phyloP scores from a whole-genome alignment of 2,888 invertebrate species.

The Atrina japonica region DNA sequence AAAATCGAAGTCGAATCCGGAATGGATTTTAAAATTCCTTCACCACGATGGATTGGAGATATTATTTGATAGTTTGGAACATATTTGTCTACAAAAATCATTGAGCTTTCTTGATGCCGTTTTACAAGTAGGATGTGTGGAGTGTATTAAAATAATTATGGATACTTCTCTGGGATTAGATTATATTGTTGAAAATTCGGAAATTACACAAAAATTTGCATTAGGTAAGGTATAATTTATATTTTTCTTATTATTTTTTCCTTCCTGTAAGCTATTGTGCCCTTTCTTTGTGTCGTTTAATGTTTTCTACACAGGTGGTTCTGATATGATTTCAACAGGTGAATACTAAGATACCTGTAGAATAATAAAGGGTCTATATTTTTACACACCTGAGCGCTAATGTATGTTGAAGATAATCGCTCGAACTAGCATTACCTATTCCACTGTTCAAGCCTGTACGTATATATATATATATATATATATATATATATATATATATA shows the following conservation, averaged over 20 bases:
- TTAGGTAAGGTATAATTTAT: constrained; percentile 83
- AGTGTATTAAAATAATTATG: constrained; percentile 83
- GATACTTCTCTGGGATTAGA: constrained; percentile 96
- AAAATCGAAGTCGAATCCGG: constrained; percentile 56
- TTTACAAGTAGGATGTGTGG: constrained; percentile 67
- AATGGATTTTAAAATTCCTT: constrained; percentile 68
- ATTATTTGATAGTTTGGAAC: constrained; percentile 68
- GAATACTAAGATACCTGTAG: constrained; percentile 4
- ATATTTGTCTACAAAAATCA: constrained; percentile 56
- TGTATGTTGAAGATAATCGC: constrained; percentile 1
- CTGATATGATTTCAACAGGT: constrained; percentile 20
- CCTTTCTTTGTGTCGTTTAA: not conserved
- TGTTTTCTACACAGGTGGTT: too few species aligned
- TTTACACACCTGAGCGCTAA: not conserved
- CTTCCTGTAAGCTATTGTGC: not conserved
- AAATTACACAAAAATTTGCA: constrained; percentile 94
- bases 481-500: constrained; percentile 1
- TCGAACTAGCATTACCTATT: not conserved
- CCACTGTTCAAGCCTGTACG: not conserved
- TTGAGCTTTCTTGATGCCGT: constrained; percentile 64
- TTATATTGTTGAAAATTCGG: constrained; percentile 97
- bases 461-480: not conserved
- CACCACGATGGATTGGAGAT: constrained; percentile 68
- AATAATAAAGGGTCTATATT: constrained; percentile 1
- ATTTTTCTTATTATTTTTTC: constrained; percentile 9